A percentile compares a stretch with the other conserved stretches of the same genome.
phyloP scores from a whole-genome alignment of 2,797 vertebrate genomes.

The Clarias platycephalus region DNA sequence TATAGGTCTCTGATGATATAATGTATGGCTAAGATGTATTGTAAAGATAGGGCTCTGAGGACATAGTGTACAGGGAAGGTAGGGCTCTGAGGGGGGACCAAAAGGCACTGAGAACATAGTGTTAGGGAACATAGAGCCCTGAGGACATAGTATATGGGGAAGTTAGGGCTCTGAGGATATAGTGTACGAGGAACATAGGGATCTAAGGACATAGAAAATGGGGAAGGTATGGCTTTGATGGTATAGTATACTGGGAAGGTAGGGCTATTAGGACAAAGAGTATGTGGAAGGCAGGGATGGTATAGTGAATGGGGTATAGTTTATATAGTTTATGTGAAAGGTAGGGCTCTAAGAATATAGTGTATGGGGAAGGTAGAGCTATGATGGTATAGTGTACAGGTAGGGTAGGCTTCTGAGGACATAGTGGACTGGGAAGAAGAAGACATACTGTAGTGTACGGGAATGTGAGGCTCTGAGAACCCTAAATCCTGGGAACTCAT shows the following conservation, averaged over 20 bases:
- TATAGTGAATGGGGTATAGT: too few species aligned
- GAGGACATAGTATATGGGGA: neutral
- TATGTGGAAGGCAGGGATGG: neutral
- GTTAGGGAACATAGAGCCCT: too few species aligned
- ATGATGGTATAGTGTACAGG: too few species aligned
- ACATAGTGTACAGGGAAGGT: neutral
- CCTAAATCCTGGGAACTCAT: neutral
- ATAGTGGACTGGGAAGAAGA: neutral
- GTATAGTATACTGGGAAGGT: too few species aligned
- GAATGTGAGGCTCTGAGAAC: neutral
- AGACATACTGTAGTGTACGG: neutral
- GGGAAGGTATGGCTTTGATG: neutral
- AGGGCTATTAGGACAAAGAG: neutral
- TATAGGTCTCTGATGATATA: too few species aligned
- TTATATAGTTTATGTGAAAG: neutral
- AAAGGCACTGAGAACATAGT: neutral
- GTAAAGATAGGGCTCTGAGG: neutral
- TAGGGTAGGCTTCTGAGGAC: neutral
- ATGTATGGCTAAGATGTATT: too few species aligned
- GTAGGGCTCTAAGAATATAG: neutral
- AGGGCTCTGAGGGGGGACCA: neutral
- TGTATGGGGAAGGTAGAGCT: too few species aligned
- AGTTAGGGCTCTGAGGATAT: neutral
- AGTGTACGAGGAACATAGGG: neutral
- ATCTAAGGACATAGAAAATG: rapidly evolving